Percentiles rank a stretch among this genome's conserved stretches.
These are phyloP conservation scores for Mechanitis mazaeus DNA, from an alignment of 2,888 invertebrate genomes.

Conservation along the genomic window DNA sequence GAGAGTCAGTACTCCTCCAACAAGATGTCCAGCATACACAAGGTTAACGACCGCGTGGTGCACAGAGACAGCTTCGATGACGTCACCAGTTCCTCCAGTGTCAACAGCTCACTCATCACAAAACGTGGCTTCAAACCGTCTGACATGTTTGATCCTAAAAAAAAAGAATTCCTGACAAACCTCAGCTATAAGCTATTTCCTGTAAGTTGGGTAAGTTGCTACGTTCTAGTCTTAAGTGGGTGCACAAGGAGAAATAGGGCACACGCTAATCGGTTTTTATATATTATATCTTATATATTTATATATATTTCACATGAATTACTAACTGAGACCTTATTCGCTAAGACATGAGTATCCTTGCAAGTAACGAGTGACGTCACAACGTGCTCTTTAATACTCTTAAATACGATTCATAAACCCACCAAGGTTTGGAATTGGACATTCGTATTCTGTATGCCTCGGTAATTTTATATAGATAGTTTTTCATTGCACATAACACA, in stretches of 20 bases:
- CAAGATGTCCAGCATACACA: slow-evolving; percentile 71
- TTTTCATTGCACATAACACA: too few relatives aligned
- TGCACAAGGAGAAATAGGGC: slow-evolving; percentile 30
- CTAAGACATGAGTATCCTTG: too few relatives aligned
- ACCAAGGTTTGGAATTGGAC: too few relatives aligned
- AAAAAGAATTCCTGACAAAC: slow-evolving; percentile 86
- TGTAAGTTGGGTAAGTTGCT: slow-evolving; percentile 85
- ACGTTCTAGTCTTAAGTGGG: slow-evolving; percentile 40
- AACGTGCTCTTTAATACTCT: too few relatives aligned
- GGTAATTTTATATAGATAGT: too few relatives aligned
- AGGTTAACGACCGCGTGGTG: slow-evolving; percentile 67
- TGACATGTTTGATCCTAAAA: slow-evolving; percentile 88
- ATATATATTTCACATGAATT: slow-evolving; percentile 21
- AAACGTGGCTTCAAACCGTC: slow-evolving; percentile 90
- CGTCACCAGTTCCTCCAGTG: slow-evolving; percentile 66
- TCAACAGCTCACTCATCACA: slow-evolving; percentile 80
- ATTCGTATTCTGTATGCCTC: too few relatives aligned
- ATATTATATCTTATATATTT: slow-evolving; percentile 33
- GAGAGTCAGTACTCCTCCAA: slow-evolving; percentile 73
- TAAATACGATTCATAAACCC: too few relatives aligned
- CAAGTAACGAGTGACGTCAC: too few relatives aligned
- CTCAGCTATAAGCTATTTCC: slow-evolving; percentile 89
- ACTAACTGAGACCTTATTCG: not conserved
- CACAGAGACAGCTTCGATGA: slow-evolving; percentile 70
- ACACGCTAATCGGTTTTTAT: slow-evolving; percentile 30